Evolutionary conservation across 2,888 invertebrate species (phyloP), one percentile per base, ranked within the genome.

Genomic region (Tuberolachnus salignus): DNA sequence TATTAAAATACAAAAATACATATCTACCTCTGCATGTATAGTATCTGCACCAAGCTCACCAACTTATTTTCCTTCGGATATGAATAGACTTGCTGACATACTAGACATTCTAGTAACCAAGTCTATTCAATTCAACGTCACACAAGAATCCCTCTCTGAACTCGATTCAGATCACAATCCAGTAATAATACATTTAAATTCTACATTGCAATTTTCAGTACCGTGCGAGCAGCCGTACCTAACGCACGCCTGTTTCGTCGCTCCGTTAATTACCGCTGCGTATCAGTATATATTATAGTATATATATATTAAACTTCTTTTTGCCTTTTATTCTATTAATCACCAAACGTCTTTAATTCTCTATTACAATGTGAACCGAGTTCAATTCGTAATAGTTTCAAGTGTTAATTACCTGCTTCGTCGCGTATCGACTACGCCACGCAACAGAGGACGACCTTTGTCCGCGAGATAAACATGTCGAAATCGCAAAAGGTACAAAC

Each of bases 121-220:
- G 26, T 26, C 59, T 16, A 34, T 61, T 34, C 61, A 14, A 1
- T 61, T 61, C 34, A 34, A 3, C 8, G 26, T 11, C n/a, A 42
- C 16, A 10, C 61, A 61, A 61, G 42, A 61, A 61, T 4, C 26
- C 16, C 61, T 42, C 42, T n/a, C 61, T 3, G 61, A 61, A 11
- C 61, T 61, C 16, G 61, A 61, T n/a, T 61, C 61, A n/a, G 61
- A 61, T 16, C 46, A 66, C 21, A 21, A 14, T 8, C 66, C 46
- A 13, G 66, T 66, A n/a, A 66, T 46, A 66, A 66, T 46, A 10
- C 44, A 44, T 46, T n/a, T 46, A 13, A 46, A 66, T 66, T 46
- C 46, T 11, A 14, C 66, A 46, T 16, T 8, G 4, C 66, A 46
- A 23, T 49, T 9, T n/a, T 34, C 34, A 53, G 9, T 53, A 19